Percentiles rank a stretch among this genome's conserved stretches.
phyloP scores from a whole-genome alignment of 2,797 vertebrate species.

The Chaetophractus vellerosus region DNA sequence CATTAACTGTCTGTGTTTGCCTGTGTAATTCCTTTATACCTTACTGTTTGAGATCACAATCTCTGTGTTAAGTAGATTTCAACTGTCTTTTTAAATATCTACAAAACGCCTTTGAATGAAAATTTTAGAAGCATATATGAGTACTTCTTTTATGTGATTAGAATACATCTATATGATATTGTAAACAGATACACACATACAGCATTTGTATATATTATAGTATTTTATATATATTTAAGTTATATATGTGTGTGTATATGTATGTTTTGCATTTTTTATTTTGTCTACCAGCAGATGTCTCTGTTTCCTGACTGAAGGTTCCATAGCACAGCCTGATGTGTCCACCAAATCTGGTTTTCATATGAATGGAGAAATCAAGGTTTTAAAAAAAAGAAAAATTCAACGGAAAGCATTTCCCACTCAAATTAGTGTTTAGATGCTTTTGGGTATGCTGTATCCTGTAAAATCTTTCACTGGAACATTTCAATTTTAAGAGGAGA shows the following conservation, averaged over 20 bases:
- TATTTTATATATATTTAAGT: not conserved
- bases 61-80: not conserved
- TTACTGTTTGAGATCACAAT: not conserved
- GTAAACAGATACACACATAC: not conserved
- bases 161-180: not conserved
- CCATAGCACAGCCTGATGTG: not conserved
- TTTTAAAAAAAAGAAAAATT: not conserved
- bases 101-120: not conserved
- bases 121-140: not conserved
- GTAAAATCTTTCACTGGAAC: not conserved
- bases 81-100: conserved; percentile 6
- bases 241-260: not conserved
- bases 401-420: not conserved
- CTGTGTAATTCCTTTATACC: not conserved
- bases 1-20: not conserved
- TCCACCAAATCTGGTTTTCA: conserved; percentile 42
- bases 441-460: not conserved
- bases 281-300: conserved; percentile 80
- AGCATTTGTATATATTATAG: not conserved
- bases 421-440: not conserved
- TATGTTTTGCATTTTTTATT: conserved; percentile 26
- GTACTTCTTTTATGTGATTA: conserved; percentile 28
- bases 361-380: not conserved
- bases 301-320: conserved; percentile 73
- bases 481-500: conserved; percentile 33